Evolutionary conservation across 2,888 invertebrate species (phyloP).

Genomic region (Xanthorhoe designata): DNA sequence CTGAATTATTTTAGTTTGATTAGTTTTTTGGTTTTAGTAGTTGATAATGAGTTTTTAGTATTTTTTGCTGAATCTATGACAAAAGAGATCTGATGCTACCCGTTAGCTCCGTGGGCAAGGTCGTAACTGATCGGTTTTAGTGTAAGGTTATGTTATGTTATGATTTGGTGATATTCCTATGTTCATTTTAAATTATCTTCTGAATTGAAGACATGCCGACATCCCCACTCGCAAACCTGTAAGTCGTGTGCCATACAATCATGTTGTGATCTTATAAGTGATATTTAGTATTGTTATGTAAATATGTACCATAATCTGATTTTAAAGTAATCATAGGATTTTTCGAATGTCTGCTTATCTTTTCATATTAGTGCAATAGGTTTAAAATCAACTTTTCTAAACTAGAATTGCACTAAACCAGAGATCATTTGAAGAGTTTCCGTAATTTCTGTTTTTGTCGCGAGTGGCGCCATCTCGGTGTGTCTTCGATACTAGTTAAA

Average conservation of each 20-base stretch:
- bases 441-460: constrained; percentile 38
- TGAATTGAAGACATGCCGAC: constrained; percentile 78
- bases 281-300: constrained; percentile 85
- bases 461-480: constrained; percentile 58
- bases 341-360: constrained; percentile 61
- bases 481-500: constrained; percentile 77
- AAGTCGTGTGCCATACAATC: constrained; percentile 83
- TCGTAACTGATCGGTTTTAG: constrained; percentile 79
- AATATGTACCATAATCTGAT: constrained; percentile 84
- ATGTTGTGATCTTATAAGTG: constrained; percentile 85
- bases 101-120: constrained; percentile 52
- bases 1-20: constrained; percentile 83
- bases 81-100: constrained; percentile 86
- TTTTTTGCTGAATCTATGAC: constrained; percentile 85
- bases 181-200: constrained; percentile 58
- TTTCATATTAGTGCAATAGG: constrained; percentile 58
- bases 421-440: constrained; percentile 39
- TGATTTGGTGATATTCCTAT: constrained; percentile 78
- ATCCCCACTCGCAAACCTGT: constrained; percentile 67
- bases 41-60: constrained; percentile 83
- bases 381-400: constrained; percentile 33
- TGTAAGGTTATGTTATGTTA: constrained; percentile 70
- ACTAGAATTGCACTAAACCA: constrained; percentile 36
- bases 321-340: constrained; percentile 73
- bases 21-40: constrained; percentile 78